phyloP scores from a whole-genome alignment of 2,113 vertebrate species.

The Melanerpes formicivorus region DNA sequence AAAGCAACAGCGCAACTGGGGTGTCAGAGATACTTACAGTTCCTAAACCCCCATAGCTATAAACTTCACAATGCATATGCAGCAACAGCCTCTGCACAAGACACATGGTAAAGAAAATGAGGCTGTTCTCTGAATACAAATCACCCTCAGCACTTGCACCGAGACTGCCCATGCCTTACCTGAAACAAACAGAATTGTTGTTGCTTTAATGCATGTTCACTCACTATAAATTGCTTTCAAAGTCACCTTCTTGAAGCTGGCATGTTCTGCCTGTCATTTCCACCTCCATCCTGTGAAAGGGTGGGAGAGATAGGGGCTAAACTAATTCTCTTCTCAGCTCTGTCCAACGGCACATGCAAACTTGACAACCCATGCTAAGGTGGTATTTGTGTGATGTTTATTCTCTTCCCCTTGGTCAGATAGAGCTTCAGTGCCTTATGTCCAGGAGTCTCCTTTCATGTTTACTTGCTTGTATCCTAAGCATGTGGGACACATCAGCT shows the following conservation, averaged over 20 bases:
- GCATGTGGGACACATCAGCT: not conserved
- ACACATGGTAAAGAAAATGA: not conserved
- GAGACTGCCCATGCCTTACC: not conserved
- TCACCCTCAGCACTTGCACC: not conserved
- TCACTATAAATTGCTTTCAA: not conserved
- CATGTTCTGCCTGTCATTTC: not conserved
- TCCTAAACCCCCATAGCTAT: not conserved
- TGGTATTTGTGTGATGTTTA: not conserved
- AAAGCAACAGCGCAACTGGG: not conserved
- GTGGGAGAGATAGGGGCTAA: not conserved
- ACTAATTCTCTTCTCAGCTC: not conserved
- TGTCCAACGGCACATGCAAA: rapidly evolving
- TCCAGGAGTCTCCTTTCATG: not conserved
- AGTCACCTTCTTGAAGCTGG: not conserved
- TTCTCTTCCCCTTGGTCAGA: not conserved
- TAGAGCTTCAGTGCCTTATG: not conserved
- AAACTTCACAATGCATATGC: not conserved
- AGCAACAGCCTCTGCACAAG: not conserved
- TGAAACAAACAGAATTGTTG: not conserved
- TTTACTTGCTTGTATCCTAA: not conserved
- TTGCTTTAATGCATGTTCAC: not conserved
- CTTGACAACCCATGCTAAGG: not conserved
- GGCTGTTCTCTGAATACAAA: not conserved
- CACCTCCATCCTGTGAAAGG: not conserved
- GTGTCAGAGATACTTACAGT: not conserved